Percentiles rank a stretch among this genome's conserved stretches.
Conservation (phyloP, 2,888 invertebrate species). For the Acrocyrtus sp. region DNA sequence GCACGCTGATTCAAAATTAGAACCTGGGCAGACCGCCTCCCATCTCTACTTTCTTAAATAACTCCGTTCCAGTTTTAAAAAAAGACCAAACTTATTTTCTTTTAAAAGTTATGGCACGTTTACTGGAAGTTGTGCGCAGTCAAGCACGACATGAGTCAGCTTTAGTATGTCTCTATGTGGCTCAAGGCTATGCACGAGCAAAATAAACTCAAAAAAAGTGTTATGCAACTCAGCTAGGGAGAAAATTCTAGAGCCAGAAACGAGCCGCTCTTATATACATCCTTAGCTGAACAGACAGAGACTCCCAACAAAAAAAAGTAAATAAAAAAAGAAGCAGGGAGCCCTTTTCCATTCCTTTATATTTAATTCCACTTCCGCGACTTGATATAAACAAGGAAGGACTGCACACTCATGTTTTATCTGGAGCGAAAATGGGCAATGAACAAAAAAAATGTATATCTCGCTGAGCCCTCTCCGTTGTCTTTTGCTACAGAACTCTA, state of each 20-base stretch:
- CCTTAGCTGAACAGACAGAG: neutral
- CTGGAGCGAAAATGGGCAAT: too few species aligned
- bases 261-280: neutral
- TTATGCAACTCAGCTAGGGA: neutral
- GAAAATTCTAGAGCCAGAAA: neutral
- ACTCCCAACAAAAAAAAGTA: neutral
- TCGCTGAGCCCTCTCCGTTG: too few species aligned
- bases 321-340: neutral
- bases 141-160: neutral
- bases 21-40: too few species aligned
- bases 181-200: neutral
- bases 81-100: too few species aligned
- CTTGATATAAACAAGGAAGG: slow-evolving; percentile 8
- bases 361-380: slow-evolving; percentile 2
- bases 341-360: neutral
- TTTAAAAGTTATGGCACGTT: too few species aligned
- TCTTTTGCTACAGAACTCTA: too few species aligned
- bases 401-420: too few species aligned
- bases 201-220: neutral
- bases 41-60: too few species aligned
- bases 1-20: too few species aligned
- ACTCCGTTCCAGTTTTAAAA: too few species aligned
- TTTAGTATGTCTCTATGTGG: neutral
- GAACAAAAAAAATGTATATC: too few species aligned
- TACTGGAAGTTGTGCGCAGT: neutral